These are phyloP conservation scores for Aplysina aerophoba DNA, from an alignment of 37 sponge, comb jelly and placozoan species.

Conservation along the genomic window DNA sequence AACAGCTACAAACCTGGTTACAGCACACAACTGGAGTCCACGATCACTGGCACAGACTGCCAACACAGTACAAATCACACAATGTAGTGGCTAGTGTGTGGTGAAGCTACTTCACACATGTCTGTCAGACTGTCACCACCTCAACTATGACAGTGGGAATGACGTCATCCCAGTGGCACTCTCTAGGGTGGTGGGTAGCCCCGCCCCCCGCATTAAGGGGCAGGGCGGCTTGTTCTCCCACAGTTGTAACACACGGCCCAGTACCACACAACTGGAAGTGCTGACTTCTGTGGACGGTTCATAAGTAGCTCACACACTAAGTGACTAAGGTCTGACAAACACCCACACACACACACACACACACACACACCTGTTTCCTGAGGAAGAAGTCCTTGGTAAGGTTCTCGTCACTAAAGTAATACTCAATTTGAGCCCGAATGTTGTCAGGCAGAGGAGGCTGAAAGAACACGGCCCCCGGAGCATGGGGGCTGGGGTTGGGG, in stretches of 20 bases:
- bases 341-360: background rate
- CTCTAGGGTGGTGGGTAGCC: constrained; percentile 10
- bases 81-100: too few species aligned
- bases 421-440: constrained; percentile 71
- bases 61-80: too few species aligned
- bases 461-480: constrained; percentile 22
- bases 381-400: constrained; percentile 92
- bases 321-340: background rate
- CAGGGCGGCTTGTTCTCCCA: constrained; percentile 53
- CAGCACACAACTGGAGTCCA: too few species aligned
- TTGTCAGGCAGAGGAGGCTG: constrained; percentile 18
- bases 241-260: constrained; percentile 73
- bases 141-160: constrained; percentile 8
- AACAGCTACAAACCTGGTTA: too few species aligned
- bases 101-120: too few species aligned
- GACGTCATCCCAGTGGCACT: background rate
- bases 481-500: background rate
- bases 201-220: constrained; percentile 1
- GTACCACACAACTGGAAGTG: constrained; percentile 33
- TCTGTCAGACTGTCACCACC: constrained; percentile 13
- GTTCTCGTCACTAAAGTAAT: constrained; percentile 97
- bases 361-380: constrained; percentile 76
- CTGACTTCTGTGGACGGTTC: constrained; percentile 59
- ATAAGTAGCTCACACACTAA: too few species aligned
- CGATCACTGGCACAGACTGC: too few species aligned